phyloP scores from a whole-genome alignment of 2,888 invertebrate species.

The Linhomoeus sp. region DNA sequence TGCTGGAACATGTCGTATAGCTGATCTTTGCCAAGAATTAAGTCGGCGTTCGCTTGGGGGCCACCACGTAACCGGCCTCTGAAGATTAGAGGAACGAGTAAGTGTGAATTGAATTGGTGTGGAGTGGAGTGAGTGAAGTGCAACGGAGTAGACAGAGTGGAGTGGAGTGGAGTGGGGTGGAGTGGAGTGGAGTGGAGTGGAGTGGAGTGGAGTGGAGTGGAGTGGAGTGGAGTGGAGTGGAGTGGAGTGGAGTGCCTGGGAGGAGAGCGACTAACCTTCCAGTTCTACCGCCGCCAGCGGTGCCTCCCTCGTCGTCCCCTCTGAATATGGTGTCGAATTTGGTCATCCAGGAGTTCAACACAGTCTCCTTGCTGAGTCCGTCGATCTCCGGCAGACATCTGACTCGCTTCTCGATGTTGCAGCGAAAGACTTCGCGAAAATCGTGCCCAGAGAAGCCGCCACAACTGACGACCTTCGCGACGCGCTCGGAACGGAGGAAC shows the following conservation, averaged over 20 bases:
- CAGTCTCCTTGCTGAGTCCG: conserved; percentile 84
- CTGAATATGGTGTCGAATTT: conserved; percentile 92
- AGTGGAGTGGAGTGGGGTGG: no score
- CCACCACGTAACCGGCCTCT: conserved; percentile 12
- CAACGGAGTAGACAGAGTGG: no score
- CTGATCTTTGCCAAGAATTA: conserved; percentile 83
- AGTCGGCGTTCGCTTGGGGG: conserved; percentile 16
- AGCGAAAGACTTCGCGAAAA: conserved; percentile 79
- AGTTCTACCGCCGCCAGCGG: no score
- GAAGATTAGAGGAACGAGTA: no score
- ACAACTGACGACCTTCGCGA: conserved; percentile 77
- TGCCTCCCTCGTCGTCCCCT: conserved; percentile 35
- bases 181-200: no score
- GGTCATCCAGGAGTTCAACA: conserved; percentile 94
- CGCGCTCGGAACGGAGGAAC: conserved; percentile 87
- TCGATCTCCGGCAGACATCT: conserved; percentile 88
- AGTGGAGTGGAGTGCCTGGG: no score
- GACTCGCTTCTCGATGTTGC: conserved; percentile 89
- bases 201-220: no score
- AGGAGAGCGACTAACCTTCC: no score
- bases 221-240: no score
- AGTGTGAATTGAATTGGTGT: no score
- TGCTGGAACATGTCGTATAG: conserved; percentile 99
- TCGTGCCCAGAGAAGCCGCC: conserved; percentile 96
- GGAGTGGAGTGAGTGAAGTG: no score